Conservation (phyloP, 2,797 vertebrate genomes). For the Melanotaenia nigrans region DNA sequence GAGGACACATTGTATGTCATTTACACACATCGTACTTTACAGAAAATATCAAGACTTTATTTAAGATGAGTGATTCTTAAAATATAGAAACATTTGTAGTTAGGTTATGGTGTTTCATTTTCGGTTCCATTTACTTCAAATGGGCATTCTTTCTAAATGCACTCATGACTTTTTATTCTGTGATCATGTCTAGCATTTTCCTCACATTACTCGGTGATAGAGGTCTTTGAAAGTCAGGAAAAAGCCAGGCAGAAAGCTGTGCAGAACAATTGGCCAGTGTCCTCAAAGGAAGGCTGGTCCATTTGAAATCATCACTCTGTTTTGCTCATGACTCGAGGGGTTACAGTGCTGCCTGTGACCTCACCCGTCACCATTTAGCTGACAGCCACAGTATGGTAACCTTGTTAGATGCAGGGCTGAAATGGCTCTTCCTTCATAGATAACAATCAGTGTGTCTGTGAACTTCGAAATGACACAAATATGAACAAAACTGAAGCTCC, state of each 20-base stretch:
- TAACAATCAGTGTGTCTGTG: conserved; percentile 78
- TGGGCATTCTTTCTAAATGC: conserved; percentile 20
- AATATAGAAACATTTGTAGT: background rate
- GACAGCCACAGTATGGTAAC: conserved; percentile 75
- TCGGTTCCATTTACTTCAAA: conserved; percentile 9
- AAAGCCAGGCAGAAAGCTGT: conserved; percentile 49
- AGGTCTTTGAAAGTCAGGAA: conserved; percentile 58
- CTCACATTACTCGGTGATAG: conserved; percentile 48
- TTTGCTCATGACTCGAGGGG: conserved; percentile 62
- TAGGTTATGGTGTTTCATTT: conserved; percentile 5
- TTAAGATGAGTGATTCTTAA: background rate
- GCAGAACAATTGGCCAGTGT: conserved; percentile 58
- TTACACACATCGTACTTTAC: background rate
- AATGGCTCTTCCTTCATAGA: conserved; percentile 70
- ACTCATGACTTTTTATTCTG: conserved; percentile 19
- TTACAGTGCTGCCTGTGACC: conserved; percentile 69
- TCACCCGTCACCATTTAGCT: conserved; percentile 76
- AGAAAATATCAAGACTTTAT: background rate
- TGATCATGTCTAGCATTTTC: conserved; percentile 47
- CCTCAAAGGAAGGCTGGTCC: conserved; percentile 57
- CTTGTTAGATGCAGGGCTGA: conserved; percentile 63
- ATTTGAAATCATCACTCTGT: conserved; percentile 71
- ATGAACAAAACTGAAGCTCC: conserved; percentile 71
- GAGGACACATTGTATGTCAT: background rate
- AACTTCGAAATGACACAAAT: conserved; percentile 78